Evolutionary conservation across 2,797 vertebrate genomes (phyloP).

Genomic region (Gobionotothen gibberifrons): DNA sequence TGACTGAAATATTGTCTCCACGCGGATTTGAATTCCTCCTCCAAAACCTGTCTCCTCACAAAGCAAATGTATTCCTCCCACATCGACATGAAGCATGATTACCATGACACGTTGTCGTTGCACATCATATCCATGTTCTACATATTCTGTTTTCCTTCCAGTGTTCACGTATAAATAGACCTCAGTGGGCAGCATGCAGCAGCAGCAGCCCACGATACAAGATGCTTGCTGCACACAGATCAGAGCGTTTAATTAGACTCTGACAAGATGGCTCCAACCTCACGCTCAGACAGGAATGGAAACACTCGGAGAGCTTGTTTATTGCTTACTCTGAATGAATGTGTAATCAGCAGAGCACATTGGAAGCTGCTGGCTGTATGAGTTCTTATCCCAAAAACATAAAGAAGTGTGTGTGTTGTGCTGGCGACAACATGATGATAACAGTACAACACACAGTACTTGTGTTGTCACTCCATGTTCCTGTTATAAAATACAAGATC

Average conservation of each 20-base stretch:
- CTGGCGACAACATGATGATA: not conserved
- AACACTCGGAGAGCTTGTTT: conserved; percentile 62
- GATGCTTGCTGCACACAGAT: conserved; percentile 67
- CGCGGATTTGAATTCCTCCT: conserved; percentile 46
- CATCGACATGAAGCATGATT: conserved; percentile 51
- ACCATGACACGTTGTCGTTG: conserved; percentile 57
- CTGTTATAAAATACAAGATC: conserved; percentile 14
- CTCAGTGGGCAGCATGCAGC: conserved; percentile 55
- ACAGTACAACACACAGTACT: not conserved
- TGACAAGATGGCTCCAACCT: conserved; percentile 62
- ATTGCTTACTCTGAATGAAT: conserved; percentile 58
- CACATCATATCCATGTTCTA: conserved; percentile 66
- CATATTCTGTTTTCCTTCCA: conserved; percentile 64
- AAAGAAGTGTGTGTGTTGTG: conserved; percentile 27
- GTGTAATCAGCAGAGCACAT: conserved; percentile 67
- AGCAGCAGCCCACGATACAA: conserved; percentile 57
- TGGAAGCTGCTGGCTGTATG: conserved; percentile 38
- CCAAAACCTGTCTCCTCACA: conserved; percentile 45
- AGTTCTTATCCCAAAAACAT: conserved; percentile 16
- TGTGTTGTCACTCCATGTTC: not conserved
- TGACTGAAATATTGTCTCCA: conserved; percentile 42
- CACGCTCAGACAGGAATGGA: conserved; percentile 61
- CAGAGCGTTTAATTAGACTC: conserved; percentile 75
- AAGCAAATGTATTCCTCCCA: conserved; percentile 68
- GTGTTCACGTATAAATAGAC: conserved; percentile 73